These are phyloP conservation scores for Drosophila malerkotliana DNA, from an alignment of 1,140 invertebrate genomes.

Conservation along the genomic window DNA sequence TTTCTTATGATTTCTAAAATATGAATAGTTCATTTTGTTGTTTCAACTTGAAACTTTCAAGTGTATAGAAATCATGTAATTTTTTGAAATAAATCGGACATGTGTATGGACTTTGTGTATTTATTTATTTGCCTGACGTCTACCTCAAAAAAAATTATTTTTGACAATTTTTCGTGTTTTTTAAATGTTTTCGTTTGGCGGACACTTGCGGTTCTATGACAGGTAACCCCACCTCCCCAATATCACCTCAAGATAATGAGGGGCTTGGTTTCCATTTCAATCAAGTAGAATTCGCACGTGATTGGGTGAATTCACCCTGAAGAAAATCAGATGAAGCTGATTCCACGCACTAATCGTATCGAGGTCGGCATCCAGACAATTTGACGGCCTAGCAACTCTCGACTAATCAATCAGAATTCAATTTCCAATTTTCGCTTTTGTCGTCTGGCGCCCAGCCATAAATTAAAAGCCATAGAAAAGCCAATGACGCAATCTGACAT, in stretches of 20 bases:
- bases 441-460: constrained; percentile 34
- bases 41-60: no score
- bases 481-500: constrained; percentile 33
- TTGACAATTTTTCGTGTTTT: constrained; percentile 58
- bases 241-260: not conserved
- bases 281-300: no score
- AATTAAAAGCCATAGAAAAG: constrained; percentile 56
- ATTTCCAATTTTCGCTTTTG: constrained; percentile 49
- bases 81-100: not conserved
- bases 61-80: not conserved
- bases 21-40: not conserved
- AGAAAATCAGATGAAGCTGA: not conserved
- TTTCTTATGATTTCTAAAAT: not conserved
- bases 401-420: constrained; percentile 51
- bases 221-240: constrained; percentile 20
- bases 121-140: not conserved
- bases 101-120: constrained; percentile 3
- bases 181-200: constrained; percentile 37
- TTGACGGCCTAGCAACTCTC: not conserved
- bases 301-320: no score
- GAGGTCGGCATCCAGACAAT: no score
- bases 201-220: constrained; percentile 22
- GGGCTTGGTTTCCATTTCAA: not conserved
- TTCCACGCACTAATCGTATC: constrained; percentile 20
- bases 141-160: constrained; percentile 10